Percentiles rank a stretch among this genome's conserved stretches.
Conservation (phyloP, 2,113 vertebrate species). For the Prunella fulvescens region DNA sequence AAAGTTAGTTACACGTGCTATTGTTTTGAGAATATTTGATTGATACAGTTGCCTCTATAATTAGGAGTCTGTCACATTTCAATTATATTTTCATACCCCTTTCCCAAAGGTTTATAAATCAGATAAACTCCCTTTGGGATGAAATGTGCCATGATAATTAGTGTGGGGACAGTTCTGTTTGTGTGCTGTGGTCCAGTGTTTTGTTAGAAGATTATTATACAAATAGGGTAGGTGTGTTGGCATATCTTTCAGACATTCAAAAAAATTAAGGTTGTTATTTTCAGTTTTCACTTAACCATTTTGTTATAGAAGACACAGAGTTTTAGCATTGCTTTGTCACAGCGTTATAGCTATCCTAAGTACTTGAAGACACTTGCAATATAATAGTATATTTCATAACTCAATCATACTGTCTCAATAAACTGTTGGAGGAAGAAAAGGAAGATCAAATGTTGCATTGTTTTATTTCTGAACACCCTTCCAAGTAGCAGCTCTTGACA, state of each 20-base stretch:
- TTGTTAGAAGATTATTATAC: background rate
- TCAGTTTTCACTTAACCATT: background rate
- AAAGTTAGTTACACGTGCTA: background rate
- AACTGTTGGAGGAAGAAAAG: background rate
- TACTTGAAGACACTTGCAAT: background rate
- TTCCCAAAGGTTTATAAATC: background rate
- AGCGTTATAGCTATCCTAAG: background rate
- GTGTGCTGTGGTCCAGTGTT: background rate
- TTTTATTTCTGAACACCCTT: background rate
- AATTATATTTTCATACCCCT: background rate
- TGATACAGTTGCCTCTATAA: background rate
- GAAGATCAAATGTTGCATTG: background rate
- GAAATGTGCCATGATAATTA: background rate
- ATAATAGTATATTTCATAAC: background rate
- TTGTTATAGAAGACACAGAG: background rate
- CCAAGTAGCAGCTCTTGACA: background rate
- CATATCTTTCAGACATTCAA: background rate
- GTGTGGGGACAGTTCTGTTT: background rate
- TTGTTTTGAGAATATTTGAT: slow-evolving; percentile 32
- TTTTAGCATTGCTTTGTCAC: background rate
- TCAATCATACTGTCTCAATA: background rate
- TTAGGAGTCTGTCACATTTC: slow-evolving; percentile 24
- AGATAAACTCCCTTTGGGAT: background rate
- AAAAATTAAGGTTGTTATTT: background rate
- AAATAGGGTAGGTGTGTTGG: background rate